These are phyloP conservation scores for Microctenopoma stevenorrisi DNA, from an alignment of 2,797 vertebrate species.

Conservation along the genomic window DNA sequence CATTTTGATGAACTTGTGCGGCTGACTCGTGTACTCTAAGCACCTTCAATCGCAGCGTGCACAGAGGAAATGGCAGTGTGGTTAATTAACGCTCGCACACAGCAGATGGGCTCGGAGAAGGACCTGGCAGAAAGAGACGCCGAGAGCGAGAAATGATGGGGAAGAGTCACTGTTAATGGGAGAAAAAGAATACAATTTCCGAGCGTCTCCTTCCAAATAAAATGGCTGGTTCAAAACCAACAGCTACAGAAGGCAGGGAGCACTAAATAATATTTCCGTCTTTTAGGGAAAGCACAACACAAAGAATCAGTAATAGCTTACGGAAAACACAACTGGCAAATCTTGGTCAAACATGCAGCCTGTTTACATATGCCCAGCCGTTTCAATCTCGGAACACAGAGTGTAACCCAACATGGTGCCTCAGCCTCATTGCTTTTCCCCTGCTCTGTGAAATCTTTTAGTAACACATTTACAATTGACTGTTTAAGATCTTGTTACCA, in stretches of 20 bases:
- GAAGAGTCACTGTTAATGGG: conserved; percentile 60
- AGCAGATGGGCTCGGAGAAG: conserved; percentile 96
- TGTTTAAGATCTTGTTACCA: conserved; percentile 29
- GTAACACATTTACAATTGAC: conserved; percentile 56
- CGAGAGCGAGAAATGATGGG: conserved; percentile 47
- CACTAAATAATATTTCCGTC: conserved; percentile 63
- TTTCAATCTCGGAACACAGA: conserved; percentile 78
- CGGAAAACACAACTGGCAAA: conserved; percentile 74
- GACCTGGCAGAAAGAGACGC: conserved; percentile 78
- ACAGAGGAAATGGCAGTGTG: conserved; percentile 94
- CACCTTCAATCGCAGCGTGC: conserved; percentile 91
- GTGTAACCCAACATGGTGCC: conserved; percentile 74
- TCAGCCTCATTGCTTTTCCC: conserved; percentile 62
- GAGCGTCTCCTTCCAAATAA: conserved; percentile 48
- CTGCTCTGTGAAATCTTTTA: conserved; percentile 55
- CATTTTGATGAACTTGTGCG: conserved; percentile 99
- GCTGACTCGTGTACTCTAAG: conserved; percentile 93
- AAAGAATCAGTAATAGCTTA: conserved; percentile 72
- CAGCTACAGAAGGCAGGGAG: conserved; percentile 58
- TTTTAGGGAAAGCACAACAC: conserved; percentile 68
- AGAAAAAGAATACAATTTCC: conserved; percentile 58
- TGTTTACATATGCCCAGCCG: conserved; percentile 79
- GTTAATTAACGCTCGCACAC: conserved; percentile 96
- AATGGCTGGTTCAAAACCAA: conserved; percentile 55
- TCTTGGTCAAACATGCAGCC: conserved; percentile 76